Base-by-base conservation (phyloP, 2,113 vertebrate species). In the Lethenteron camtschaticum region DNA sequence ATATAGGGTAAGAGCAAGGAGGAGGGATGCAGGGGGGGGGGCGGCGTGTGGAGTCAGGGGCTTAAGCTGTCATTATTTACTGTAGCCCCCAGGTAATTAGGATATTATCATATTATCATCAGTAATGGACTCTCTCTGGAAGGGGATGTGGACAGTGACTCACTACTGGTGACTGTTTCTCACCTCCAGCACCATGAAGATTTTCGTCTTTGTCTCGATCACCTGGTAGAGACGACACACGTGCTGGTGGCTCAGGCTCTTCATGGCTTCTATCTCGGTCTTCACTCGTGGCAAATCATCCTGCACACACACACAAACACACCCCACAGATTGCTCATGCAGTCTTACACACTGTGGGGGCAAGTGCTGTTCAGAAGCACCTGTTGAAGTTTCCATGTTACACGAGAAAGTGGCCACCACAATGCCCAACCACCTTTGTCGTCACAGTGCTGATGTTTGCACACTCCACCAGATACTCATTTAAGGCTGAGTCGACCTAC, bases 171-270 rank as follows among this genome's bases (percentile, higher is more conserved):
- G 60, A 55, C 59, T 24, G 10, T 24, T 66, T 60, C 75, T 77
- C 76, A 97, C 90, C 86, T 96, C 94, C 11, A 96, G 79, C 70
- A 90, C 82, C 82, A 99, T 85, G 75, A 91, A 96, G 75, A 99
- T 91, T 78, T 86, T 88, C 68, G 81, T 83, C 57, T 83, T 68
- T 1, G 92, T 95, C 76, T 96, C 94, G 69, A 95, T 82, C 71
- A 96, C 86, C 0, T 95, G 90, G 74, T 96, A 99, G 57, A 99
- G 80, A 56, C 72, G 83, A 75, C 90, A 96, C 71, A 99, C 77
- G 24, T 95, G 87, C 72, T 96, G 90, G 71, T 96, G 94, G 75
- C 83, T 87, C 16, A 96, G 77, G 73, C 82, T 88, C 78, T 94
- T 96, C 86, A 95, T 84, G 55, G 92, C 90, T 68, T 91, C 86